A percentile compares a stretch with the other conserved stretches of the same genome.
Conservation (phyloP, 2,888 invertebrate species). For the Pardosa pseudoannulata region DNA sequence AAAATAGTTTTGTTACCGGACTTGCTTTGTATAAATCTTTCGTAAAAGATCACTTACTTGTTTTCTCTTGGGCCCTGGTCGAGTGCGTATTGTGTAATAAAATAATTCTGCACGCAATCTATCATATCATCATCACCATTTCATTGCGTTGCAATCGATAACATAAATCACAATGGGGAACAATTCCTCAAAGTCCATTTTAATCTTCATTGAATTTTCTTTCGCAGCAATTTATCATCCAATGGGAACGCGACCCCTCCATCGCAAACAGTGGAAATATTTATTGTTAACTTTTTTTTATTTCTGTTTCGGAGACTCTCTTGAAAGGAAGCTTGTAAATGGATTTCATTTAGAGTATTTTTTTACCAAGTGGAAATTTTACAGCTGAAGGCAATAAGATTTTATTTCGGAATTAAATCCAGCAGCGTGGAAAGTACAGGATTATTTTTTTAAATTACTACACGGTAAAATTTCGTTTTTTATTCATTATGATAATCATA, state of each 20-base stretch:
- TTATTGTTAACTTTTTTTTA: conserved; percentile 20
- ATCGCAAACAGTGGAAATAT: conserved; percentile 30
- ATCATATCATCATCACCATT: conserved; percentile 38
- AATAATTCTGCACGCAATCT: conserved; percentile 2
- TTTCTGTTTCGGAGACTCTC: background rate
- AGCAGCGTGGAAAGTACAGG: background rate
- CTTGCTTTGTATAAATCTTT: no score
- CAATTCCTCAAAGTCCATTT: conserved; percentile 47
- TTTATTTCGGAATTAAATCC: conserved; percentile 8
- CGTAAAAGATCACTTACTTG: no score
- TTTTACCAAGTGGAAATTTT: conserved; percentile 1
- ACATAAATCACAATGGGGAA: conserved; percentile 46
- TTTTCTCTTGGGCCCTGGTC: no score
- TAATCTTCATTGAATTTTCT: conserved; percentile 53
- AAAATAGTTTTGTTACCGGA: no score
- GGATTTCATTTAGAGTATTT: background rate
- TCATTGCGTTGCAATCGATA: conserved; percentile 45
- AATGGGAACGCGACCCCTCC: background rate
- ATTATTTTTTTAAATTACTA: background rate
- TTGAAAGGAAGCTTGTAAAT: background rate
- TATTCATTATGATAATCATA: no score
- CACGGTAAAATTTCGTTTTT: no score
- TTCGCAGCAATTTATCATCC: conserved; percentile 30
- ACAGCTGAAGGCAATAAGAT: background rate
- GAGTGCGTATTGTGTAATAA: no score